Evolutionary conservation across 2,797 vertebrate species (phyloP).

Genomic region (Apogon talboti): DNA sequence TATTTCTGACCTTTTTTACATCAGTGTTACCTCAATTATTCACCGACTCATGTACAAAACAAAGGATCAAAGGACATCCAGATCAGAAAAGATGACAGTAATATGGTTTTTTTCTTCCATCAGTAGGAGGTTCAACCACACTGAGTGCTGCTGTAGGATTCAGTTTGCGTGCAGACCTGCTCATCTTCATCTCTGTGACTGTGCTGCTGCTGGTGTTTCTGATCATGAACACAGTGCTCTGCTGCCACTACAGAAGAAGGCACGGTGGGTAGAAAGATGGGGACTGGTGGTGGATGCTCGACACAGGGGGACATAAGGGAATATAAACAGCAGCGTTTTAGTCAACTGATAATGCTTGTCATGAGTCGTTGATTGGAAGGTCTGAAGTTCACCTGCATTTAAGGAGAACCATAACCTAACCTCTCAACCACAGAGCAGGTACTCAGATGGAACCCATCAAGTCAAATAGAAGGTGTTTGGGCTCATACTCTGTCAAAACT

Average conservation of each 20-base stretch:
- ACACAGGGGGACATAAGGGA: too few relatives aligned
- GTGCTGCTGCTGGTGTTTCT: slow-evolving; percentile 70
- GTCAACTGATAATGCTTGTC: too few relatives aligned
- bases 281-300: too few relatives aligned
- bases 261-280: slow-evolving; percentile 66
- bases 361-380: too few relatives aligned
- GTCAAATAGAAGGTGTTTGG: too few relatives aligned
- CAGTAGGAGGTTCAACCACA: neutral
- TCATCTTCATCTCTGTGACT: slow-evolving; percentile 49
- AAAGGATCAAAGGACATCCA: slow-evolving; percentile 16
- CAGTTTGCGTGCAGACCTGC: neutral
- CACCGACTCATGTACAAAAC: neutral
- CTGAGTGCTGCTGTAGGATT: fast-evolving
- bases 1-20: neutral
- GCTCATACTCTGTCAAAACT: too few relatives aligned
- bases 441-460: too few relatives aligned
- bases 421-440: too few relatives aligned
- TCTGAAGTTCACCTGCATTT: too few relatives aligned
- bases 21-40: neutral
- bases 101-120: neutral
- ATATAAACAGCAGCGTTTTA: too few relatives aligned
- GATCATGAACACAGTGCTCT: slow-evolving; percentile 65
- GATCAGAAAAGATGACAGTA: neutral
- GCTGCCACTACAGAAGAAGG: slow-evolving; percentile 65
- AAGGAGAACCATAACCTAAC: too few relatives aligned